These are phyloP conservation scores for Stictocephala bisonia DNA, from an alignment of 2,888 invertebrate genomes.

Conservation along the genomic window DNA sequence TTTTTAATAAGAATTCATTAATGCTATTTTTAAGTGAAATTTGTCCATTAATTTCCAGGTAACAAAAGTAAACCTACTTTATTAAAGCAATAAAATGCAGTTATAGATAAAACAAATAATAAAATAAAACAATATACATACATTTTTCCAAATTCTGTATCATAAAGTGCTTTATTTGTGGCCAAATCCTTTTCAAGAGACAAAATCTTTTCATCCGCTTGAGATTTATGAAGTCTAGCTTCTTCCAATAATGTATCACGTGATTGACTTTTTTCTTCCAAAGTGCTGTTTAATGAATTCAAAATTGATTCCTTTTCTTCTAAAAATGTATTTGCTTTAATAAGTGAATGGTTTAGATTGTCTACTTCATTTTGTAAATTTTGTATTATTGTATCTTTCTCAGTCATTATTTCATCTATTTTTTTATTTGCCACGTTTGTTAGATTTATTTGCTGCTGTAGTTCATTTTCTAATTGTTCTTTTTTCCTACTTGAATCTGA, in stretches of 20 bases:
- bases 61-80: too few species aligned
- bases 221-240: background rate
- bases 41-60: too few species aligned
- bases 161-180: background rate
- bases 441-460: background rate
- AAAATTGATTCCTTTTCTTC: too few species aligned
- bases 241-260: background rate
- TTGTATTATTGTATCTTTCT: constrained; percentile 66
- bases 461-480: background rate
- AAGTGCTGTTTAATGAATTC: too few species aligned
- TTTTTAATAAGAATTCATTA: too few species aligned
- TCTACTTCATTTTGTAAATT: constrained; percentile 66
- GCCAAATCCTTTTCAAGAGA: constrained; percentile 5
- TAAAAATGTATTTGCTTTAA: too few species aligned
- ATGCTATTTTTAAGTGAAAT: too few species aligned
- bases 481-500: background rate
- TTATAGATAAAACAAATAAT: too few species aligned
- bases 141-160: background rate
- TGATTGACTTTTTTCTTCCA: background rate
- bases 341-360: constrained; percentile 64
- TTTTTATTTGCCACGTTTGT: background rate
- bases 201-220: constrained; percentile 1
- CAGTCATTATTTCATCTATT: constrained; percentile 65
- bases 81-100: too few species aligned
- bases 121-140: background rate